Percentiles rank a stretch among this genome's conserved stretches.
phyloP scores from a whole-genome alignment of 2,888 invertebrate species.

The Cryptocheilus praepositus region DNA sequence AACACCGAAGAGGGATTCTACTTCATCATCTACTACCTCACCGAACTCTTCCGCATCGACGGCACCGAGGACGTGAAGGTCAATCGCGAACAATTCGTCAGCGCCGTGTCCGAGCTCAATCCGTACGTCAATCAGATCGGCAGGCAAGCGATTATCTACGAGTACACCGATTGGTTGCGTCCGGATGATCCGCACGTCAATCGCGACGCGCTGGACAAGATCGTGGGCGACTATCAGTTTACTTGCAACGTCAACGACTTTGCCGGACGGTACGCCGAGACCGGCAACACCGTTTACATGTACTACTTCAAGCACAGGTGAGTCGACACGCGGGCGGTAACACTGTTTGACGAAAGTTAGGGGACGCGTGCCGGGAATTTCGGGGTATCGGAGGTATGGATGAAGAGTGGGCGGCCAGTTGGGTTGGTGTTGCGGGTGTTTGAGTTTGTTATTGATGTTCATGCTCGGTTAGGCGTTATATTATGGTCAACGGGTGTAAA shows the following conservation, averaged over 20 bases:
- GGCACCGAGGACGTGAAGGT: conserved; percentile 86
- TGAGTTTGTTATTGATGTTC: too few species aligned
- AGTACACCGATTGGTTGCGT: conserved; percentile 94
- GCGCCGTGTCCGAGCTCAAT: conserved; percentile 87
- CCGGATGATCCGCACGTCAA: conserved; percentile 90
- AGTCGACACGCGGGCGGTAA: conserved; percentile 18
- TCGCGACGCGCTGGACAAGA: conserved; percentile 90
- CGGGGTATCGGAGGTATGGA: background rate
- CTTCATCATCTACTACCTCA: conserved; percentile 94
- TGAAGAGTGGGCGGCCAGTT: background rate
- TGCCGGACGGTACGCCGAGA: conserved; percentile 90
- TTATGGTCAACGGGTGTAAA: too few species aligned
- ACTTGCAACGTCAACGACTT: conserved; percentile 97
- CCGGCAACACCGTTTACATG: conserved; percentile 92
- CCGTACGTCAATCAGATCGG: conserved; percentile 89
- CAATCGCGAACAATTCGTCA: conserved; percentile 84
- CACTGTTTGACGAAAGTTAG: conserved; percentile 6
- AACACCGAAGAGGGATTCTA: conserved; percentile 96
- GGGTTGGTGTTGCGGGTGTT: background rate
- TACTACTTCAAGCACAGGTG: conserved; percentile 91
- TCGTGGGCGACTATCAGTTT: conserved; percentile 96
- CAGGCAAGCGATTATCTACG: conserved; percentile 91
- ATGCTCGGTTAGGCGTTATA: too few species aligned
- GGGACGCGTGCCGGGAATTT: too few species aligned
- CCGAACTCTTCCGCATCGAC: conserved; percentile 88